Percentiles rank a stretch among this genome's conserved stretches.
Evolutionary conservation across 2,113 vertebrate species (phyloP).

Genomic region (Indri indri): DNA sequence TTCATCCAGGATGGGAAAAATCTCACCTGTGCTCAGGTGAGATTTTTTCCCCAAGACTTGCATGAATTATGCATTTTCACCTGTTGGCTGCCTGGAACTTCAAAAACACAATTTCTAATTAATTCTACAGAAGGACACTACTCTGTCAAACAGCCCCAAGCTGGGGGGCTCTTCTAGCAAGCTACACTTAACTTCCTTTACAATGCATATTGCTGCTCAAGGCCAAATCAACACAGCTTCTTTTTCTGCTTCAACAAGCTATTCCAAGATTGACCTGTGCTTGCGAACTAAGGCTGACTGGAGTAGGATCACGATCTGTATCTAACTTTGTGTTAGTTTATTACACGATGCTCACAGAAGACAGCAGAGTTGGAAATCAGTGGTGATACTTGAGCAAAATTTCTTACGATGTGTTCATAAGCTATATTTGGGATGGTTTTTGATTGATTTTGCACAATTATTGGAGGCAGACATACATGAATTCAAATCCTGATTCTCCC

Average conservation of each 20-base stretch:
- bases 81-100: not conserved
- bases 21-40: constrained; percentile 60
- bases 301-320: not conserved
- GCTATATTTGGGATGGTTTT: not conserved
- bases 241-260: constrained; percentile 41
- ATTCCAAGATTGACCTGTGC: not conserved
- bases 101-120: constrained; percentile 10
- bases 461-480: not conserved
- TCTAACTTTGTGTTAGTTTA: not conserved
- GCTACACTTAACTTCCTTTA: constrained; percentile 70
- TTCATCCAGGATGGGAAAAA: not conserved
- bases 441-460: not conserved
- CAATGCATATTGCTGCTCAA: constrained; percentile 31
- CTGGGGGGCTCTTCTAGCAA: not conserved
- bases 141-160: not conserved
- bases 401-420: not conserved
- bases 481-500: not conserved
- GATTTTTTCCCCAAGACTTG: constrained; percentile 11
- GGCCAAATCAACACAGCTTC: constrained; percentile 44
- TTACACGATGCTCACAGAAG: not conserved
- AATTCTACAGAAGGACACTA: constrained; percentile 48
- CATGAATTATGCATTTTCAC: constrained; percentile 26
- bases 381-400: not conserved
- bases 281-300: not conserved
- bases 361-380: not conserved